A percentile compares a stretch with the other conserved stretches of the same genome.
These are phyloP conservation scores for Drosophila eohydei DNA, from an alignment of 2,888 invertebrate genomes.

Conservation along the genomic window DNA sequence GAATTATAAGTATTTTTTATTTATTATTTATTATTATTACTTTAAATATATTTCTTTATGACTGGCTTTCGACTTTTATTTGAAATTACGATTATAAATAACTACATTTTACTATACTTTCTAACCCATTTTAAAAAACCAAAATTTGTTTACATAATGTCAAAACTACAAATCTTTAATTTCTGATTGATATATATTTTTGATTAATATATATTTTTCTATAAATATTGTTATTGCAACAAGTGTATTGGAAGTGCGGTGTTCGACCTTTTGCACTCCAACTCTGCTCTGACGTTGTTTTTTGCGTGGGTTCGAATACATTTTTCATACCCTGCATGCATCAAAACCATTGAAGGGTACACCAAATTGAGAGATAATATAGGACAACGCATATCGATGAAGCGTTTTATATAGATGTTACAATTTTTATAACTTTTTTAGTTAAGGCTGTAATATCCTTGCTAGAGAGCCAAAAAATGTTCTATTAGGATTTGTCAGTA, in stretches of 20 bases:
- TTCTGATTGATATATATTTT: neutral
- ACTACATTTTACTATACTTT: too few relatives aligned
- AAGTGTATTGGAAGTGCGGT: slow-evolving; percentile 13
- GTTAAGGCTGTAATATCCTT: too few relatives aligned
- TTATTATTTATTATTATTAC: too few relatives aligned
- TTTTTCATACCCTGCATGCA: slow-evolving; percentile 14
- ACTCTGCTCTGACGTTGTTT: slow-evolving; percentile 17
- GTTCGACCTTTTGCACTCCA: neutral
- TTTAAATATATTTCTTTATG: too few relatives aligned
- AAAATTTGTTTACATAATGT: too few relatives aligned
- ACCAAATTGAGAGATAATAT: neutral
- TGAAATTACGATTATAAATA: too few relatives aligned
- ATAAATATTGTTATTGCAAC: neutral
- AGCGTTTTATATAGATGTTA: neutral
- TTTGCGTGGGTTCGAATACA: slow-evolving; percentile 39
- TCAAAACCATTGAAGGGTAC: neutral
- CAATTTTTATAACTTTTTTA: too few relatives aligned
- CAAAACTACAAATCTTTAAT: neutral
- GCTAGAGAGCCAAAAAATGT: too few relatives aligned
- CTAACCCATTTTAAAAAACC: too few relatives aligned
- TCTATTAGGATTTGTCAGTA: too few relatives aligned
- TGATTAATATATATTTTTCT: neutral
- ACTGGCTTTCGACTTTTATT: too few relatives aligned
- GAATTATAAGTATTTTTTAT: neutral
- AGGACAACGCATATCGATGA: neutral